A percentile compares a stretch with the other conserved stretches of the same genome.
Evolutionary conservation across 2,797 vertebrate genomes (phyloP).

Genomic region (Limosa lapponica): DNA sequence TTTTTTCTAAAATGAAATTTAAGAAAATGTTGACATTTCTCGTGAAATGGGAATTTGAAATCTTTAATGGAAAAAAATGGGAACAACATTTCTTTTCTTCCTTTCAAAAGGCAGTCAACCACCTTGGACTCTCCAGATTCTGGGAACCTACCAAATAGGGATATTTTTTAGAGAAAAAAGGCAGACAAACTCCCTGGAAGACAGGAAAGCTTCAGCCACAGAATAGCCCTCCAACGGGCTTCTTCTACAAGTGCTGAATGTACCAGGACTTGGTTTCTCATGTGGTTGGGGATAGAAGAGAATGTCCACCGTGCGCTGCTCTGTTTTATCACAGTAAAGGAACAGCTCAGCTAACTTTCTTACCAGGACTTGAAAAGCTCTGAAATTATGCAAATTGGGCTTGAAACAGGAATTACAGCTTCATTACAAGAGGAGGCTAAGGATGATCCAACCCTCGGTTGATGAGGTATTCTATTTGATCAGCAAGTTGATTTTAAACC

Average conservation of each 20-base stretch:
- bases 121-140: neutral
- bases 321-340: neutral
- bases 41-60: neutral
- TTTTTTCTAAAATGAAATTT: neutral
- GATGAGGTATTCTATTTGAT: neutral
- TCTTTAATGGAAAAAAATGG: neutral
- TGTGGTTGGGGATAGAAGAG: accelerated
- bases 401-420: neutral
- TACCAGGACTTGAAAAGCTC: neutral
- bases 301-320: neutral
- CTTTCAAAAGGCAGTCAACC: neutral
- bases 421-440: neutral
- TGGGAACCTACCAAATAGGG: neutral
- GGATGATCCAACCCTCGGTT: accelerated
- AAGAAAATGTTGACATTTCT: neutral
- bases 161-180: neutral
- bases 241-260: neutral
- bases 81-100: neutral
- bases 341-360: neutral
- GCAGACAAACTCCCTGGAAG: neutral
- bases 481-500: neutral
- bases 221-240: neutral
- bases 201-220: neutral
- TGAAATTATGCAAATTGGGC: neutral
- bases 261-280: neutral